Base-by-base conservation (phyloP, 1,140 invertebrate species). In the Drosophila serrata region DNA sequence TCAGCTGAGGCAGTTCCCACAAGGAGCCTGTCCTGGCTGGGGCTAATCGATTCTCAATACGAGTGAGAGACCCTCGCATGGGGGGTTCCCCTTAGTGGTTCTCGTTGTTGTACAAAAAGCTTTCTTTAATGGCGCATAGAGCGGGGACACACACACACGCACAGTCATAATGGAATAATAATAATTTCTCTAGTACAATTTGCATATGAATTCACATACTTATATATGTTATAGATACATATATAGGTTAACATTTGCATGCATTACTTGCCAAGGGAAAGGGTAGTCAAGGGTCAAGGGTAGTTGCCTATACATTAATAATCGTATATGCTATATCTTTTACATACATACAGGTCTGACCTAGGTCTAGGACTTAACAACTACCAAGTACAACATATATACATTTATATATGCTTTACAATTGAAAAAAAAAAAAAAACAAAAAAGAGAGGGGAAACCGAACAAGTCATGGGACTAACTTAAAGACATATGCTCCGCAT, bases 401-500 rank as follows among this genome's bases (percentile, higher is more conserved):
- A 29, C 43, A 8, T 49, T 17, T 29, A 67, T 27, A 39, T 42
- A 73, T 35, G 42, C 24, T 29, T 69, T 29, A 69, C 39, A 60
- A 19, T 53, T 40, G 19, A 74, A 37, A 65, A 75, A 75, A 76
- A 77, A 69, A 77, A 4, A 12, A 42, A 49, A 51, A 37, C 53
- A 59, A 37, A 40, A 27, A 59, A 24, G 7, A 17, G 19, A 6
- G 9, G 2, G 22, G 9, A n/a, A 17, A 33, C 5, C 12, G n/a
- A 13, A 11, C 33, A 11, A 11, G 9, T 0, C 31, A 6, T 6
- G 15, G 6, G 5, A 75, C 80, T 92, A 92, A 64, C 90, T 92
- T 39, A 92, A 65, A 56, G 72, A 72, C 49, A 92, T 22, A 46
- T 88, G 75, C 48, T 92, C 90, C 31, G 68, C 45, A 46, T 80